phyloP scores from a whole-genome alignment of 2,113 vertebrate species.

The Tinamus guttatus region DNA sequence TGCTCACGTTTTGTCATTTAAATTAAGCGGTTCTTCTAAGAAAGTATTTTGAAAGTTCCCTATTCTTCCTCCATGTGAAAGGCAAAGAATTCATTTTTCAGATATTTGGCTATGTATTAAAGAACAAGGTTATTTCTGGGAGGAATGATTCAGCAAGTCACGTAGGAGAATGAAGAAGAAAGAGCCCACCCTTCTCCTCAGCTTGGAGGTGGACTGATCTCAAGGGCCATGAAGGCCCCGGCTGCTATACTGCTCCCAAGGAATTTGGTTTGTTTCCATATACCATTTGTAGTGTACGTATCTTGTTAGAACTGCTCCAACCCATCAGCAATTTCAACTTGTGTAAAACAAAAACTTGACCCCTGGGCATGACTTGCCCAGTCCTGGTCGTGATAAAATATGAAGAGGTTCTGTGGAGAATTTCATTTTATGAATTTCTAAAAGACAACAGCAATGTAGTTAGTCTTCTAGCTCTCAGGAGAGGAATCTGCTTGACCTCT shows the following conservation, averaged over 20 bases:
- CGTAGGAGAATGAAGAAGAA: not conserved
- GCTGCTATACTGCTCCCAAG: not conserved
- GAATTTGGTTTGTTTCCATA: not conserved
- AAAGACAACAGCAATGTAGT: not conserved
- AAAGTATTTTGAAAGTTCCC: not conserved
- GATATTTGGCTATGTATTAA: not conserved
- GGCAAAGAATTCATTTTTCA: not conserved
- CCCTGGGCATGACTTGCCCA: not conserved
- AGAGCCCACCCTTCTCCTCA: not conserved
- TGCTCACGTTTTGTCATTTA: not conserved
- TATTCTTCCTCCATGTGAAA: not conserved
- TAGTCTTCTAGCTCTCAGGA: not conserved
- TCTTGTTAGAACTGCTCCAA: not conserved
- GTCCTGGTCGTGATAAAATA: not conserved
- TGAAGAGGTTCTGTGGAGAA: not conserved
- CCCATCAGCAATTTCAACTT: not conserved
- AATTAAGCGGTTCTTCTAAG: not conserved
- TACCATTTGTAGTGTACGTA: not conserved
- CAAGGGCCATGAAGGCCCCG: not conserved
- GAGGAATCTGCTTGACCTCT: not conserved
- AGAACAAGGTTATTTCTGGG: not conserved
- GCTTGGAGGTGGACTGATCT: not conserved
- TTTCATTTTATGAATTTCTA: not conserved
- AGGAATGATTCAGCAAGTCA: not conserved
- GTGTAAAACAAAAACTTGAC: not conserved